Conservation (phyloP, 2,888 invertebrate genomes). For the Drosophila setosimentum region DNA sequence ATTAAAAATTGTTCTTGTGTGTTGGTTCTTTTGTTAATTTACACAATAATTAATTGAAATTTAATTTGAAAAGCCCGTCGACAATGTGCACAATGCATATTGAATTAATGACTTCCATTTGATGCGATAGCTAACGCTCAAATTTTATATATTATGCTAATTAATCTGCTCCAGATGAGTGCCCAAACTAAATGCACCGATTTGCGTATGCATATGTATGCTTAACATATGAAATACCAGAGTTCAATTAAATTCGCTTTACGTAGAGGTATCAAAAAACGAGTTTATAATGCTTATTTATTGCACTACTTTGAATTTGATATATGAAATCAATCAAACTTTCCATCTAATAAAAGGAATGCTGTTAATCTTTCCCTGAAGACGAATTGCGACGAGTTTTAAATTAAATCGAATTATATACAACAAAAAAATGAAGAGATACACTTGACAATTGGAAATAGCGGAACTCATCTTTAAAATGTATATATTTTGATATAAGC, state of each 20-base stretch:
- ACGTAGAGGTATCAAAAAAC: conserved; percentile 12
- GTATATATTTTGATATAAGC: background rate
- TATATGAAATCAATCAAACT: background rate
- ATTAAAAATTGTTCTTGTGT: conserved; percentile 20
- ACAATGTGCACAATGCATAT: conserved; percentile 16
- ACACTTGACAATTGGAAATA: background rate
- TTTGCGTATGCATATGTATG: background rate
- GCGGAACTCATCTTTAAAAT: background rate
- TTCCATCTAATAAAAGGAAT: background rate
- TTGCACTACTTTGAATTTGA: background rate
- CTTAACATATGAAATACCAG: conserved; percentile 39
- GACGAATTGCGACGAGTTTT: background rate
- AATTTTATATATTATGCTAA: conserved; percentile 31
- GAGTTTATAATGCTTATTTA: conserved; percentile 14
- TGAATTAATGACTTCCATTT: conserved; percentile 30
- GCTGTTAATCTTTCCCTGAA: background rate
- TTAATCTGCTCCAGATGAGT: conserved; percentile 25
- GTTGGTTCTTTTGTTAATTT: conserved; percentile 31
- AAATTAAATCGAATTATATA: background rate
- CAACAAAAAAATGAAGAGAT: background rate
- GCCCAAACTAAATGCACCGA: conserved; percentile 4
- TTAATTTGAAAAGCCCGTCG: conserved; percentile 40
- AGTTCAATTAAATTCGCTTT: conserved; percentile 30
- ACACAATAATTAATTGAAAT: conserved; percentile 56
- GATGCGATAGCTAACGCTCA: conserved; percentile 5